These are phyloP conservation scores for Dicyrtomina minuta DNA, from an alignment of 2,888 invertebrate species.

Conservation along the genomic window DNA sequence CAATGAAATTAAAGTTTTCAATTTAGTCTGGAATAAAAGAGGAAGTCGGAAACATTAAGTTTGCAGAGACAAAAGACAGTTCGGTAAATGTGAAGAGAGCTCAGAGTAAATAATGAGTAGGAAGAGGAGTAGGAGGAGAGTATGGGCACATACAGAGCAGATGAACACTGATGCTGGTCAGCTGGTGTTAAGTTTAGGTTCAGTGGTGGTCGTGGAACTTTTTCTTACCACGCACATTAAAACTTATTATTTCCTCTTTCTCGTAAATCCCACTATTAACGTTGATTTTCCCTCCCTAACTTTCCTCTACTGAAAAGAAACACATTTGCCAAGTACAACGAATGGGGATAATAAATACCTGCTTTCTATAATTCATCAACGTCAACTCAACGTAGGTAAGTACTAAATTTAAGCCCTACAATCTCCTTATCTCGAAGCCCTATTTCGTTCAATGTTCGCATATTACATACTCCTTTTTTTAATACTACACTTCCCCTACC, in stretches of 20 bases:
- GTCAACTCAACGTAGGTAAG: no score
- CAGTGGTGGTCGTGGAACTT: not conserved
- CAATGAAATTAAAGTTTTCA: constrained; percentile 13
- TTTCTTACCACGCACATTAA: constrained; percentile 17
- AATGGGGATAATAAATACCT: not conserved
- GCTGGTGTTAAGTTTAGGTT: not conserved
- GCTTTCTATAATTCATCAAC: not conserved
- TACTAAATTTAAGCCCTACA: no score
- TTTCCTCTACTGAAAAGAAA: constrained; percentile 1
- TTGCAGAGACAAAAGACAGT: not conserved
- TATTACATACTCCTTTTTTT: no score
- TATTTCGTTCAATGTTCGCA: no score
- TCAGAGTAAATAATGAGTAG: not conserved
- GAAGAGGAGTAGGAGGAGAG: not conserved
- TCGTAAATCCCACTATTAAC: constrained; percentile 26
- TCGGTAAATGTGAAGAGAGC: not conserved
- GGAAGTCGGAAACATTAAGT: constrained; percentile 4
- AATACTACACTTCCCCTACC: no score
- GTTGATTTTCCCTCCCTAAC: constrained; percentile 16
- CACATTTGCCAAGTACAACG: not conserved
- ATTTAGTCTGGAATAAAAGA: not conserved
- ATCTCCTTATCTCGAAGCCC: no score
- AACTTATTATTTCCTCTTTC: constrained; percentile 20
- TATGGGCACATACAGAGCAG: not conserved
- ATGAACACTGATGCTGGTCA: no score